Evolutionary conservation across 2,888 invertebrate genomes (phyloP).

Genomic region (Pristionchus japonicus): DNA sequence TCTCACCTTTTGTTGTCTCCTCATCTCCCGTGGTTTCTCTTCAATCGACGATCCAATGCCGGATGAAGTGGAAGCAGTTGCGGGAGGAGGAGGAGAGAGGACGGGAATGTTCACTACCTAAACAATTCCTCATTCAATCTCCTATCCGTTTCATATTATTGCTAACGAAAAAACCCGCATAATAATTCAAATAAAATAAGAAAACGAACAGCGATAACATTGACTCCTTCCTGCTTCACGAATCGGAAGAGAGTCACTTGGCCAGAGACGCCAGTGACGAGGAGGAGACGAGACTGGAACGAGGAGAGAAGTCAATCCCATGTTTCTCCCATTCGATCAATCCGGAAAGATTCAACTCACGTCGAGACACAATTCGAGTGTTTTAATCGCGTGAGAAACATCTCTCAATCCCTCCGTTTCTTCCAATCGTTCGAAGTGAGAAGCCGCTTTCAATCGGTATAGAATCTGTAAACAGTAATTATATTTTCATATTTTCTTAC

Average conservation of each 20-base stretch:
- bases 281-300: slow-evolving; percentile 86
- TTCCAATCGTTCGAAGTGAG: slow-evolving; percentile 80
- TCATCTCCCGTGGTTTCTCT: slow-evolving; percentile 20
- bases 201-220: slow-evolving; percentile 81
- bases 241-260: slow-evolving; percentile 97
- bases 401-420: slow-evolving; percentile 57
- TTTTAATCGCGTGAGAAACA: slow-evolving; percentile 68
- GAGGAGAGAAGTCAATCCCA: neutral
- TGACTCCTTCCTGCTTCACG: slow-evolving; percentile 88
- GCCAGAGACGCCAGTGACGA: slow-evolving; percentile 90
- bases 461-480: too few species aligned
- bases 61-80: slow-evolving; percentile 1
- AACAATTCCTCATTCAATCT: slow-evolving; percentile 59
- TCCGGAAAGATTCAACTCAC: slow-evolving; percentile 46
- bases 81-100: slow-evolving; percentile 75
- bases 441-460: slow-evolving; percentile 81
- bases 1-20: slow-evolving; percentile 30
- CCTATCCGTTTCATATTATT: too few species aligned
- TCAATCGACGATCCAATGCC: slow-evolving; percentile 22
- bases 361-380: slow-evolving; percentile 85
- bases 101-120: slow-evolving; percentile 90
- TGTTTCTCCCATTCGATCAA: too few species aligned
- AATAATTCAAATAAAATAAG: neutral
- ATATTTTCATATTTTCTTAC: too few species aligned
- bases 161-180: too few species aligned